Evolutionary conservation across 2,113 vertebrate species (phyloP), one percentile per base, ranked within the genome.

Genomic region (Nibea albiflora): DNA sequence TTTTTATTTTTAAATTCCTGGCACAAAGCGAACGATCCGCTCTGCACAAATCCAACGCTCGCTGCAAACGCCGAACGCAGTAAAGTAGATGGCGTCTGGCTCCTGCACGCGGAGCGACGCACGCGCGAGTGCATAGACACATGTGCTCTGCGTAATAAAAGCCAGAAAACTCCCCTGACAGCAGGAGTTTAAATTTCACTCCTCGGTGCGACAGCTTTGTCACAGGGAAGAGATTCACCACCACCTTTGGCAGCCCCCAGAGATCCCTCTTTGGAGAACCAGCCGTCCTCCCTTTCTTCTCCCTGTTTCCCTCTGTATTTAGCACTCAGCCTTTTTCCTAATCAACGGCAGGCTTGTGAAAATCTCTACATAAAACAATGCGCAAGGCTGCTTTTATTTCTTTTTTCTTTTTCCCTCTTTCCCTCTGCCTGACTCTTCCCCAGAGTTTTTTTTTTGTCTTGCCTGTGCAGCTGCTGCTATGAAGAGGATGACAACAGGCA

Each of bases 111-210:
- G 75, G 70, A 64, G 12, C 0, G 52, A 76, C 26, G 65, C 81
- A 76, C 9, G 71, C 70, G 75, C 42, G 42, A 67, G 42, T 22
- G 7, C 50, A 31, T 14, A 31, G 28, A 68, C 60, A 67, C 79
- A 35, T 24, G 15, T 24, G 52, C 67, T 47, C 4, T 15, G 42
- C 74, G 78, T 86, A 89, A 88, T 88, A 81, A 89, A 92, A 90
- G 90, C 73, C 84, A 73, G 80, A 61, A 74, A 82, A 71, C 75
- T 73, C 78, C 83, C 85, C 61, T 89, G 89, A 89, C 90, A 87
- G 87, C 80, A 81, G 83, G 73, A 86, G 91, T 90, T 93, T 88
- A 92, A 85, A 93, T 91, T 86, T 94, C 75, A 80, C 84, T 93
- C 81, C 82, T 85, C 47, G 7, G 80, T 76, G 81, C 39, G 80